Evolutionary conservation across 2,888 invertebrate species (phyloP), one percentile per base, ranked within the genome.

Genomic region (Apodemia duryi): DNA sequence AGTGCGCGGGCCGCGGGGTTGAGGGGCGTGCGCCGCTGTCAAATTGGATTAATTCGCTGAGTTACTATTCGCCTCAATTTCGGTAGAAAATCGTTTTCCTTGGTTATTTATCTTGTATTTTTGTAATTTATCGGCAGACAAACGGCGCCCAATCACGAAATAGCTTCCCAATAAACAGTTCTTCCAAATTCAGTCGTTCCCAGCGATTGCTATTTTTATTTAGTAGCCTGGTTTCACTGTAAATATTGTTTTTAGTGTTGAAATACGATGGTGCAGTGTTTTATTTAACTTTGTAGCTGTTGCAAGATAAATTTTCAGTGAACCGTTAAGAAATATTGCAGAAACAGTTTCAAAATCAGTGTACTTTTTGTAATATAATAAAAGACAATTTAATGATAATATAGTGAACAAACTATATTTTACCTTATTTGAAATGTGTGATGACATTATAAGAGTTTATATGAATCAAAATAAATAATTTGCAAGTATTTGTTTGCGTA

Each of bases 181-280:
- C 46, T 63, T 43, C 68, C 64, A 49, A 63, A 21, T 65, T 21
- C 63, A 38, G 65, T 60, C 61, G 61, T 57, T 54, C 43, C 52
- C 61, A 66, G 65, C 65, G 67, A 54, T 61, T 74, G 76, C 88
- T 90, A 91, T 91, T 91, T 90, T 88, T 83, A 83, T 89, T 87
- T 83, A 79, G 81, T 79, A 85, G 83, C 84, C 82, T 83, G 83
- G 79, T 84, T 86, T 79, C 78, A 82, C 80, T 77, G 84, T 88
- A 88, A 87, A 88, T 88, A 90, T 87, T 88, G 86, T 86, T 83
- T 84, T 84, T 81, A 75, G 78, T 86, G 82, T 82, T 77, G 87
- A 83, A 82, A 86, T 77, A 72, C 73, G 68, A 71, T 75, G 78
- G 74, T 81, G 77, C 77, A 77, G 76, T 77, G 72, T 66, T 72